These are phyloP conservation scores for Apodemia zela DNA, from an alignment of 2,888 invertebrate species.

Conservation along the genomic window DNA sequence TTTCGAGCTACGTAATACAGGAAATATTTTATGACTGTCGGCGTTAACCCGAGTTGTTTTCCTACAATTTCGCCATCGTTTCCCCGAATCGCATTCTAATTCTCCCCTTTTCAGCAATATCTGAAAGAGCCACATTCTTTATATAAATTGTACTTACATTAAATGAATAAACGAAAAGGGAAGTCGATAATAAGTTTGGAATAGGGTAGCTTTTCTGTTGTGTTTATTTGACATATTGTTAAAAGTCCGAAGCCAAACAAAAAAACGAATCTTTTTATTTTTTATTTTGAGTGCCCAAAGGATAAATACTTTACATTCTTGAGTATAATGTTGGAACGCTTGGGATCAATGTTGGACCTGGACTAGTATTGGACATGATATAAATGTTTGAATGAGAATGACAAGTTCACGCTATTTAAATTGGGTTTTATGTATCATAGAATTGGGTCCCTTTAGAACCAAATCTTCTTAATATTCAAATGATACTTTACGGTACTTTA, in stretches of 20 bases:
- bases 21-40: slow-evolving; percentile 25
- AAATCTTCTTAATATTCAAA: no score
- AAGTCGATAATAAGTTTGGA: slow-evolving; percentile 6
- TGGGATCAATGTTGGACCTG: no score
- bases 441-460: no score
- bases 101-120: slow-evolving; percentile 47
- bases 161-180: slow-evolving; percentile 18
- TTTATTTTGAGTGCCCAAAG: no score
- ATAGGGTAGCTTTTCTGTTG: not conserved
- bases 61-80: slow-evolving; percentile 41
- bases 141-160: slow-evolving; percentile 26
- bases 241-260: not conserved
- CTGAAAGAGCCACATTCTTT: slow-evolving; percentile 46
- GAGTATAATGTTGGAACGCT: no score
- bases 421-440: no score
- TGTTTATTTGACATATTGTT: slow-evolving; percentile 1
- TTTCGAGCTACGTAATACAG: slow-evolving; percentile 8
- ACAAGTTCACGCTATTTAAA: no score
- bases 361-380: no score
- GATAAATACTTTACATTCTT: no score
- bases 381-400: no score
- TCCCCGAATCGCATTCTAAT: slow-evolving; percentile 46
- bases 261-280: no score
- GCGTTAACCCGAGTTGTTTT: slow-evolving; percentile 30
- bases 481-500: no score